phyloP scores from a whole-genome alignment of 2,797 vertebrate species.

The Psittacula derbiana region DNA sequence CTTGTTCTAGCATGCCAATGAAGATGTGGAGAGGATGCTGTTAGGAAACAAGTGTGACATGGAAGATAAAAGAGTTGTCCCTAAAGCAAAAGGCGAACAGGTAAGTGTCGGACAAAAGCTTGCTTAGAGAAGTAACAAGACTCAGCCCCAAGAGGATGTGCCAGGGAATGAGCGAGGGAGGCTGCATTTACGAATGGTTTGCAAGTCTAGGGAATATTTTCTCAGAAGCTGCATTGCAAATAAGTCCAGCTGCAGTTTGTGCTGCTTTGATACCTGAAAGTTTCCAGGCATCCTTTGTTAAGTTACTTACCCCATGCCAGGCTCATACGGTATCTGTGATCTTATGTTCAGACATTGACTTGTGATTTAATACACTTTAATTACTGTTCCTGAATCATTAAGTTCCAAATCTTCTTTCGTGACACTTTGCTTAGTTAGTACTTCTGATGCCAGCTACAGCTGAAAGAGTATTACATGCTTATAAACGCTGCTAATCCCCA shows the following conservation, averaged over 20 bases:
- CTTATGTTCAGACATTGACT: accelerated
- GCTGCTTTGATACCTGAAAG: neutral
- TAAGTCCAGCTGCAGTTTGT: neutral
- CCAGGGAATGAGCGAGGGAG: accelerated
- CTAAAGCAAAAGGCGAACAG: slow-evolving; percentile 98
- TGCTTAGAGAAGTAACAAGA: accelerated
- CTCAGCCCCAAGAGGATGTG: neutral
- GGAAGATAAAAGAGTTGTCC: slow-evolving; percentile 97
- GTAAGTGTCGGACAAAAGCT: slow-evolving; percentile 63
- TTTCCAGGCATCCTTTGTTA: neutral
- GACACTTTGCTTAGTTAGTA: neutral
- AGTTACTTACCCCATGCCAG: accelerated
- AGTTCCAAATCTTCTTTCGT: neutral
- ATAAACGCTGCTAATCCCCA: accelerated
- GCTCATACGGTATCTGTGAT: neutral
- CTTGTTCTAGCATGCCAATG: slow-evolving; percentile 91
- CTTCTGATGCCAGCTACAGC: neutral
- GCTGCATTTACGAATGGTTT: neutral
- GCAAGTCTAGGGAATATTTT: neutral
- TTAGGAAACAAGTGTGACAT: slow-evolving; percentile 99
- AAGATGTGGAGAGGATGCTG: slow-evolving; percentile 99
- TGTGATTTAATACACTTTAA: neutral
- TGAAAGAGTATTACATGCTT: neutral
- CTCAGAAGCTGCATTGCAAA: neutral
- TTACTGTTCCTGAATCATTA: neutral